Base-by-base conservation (phyloP, 2,888 invertebrate species). In the Chymomyza caudatula region DNA sequence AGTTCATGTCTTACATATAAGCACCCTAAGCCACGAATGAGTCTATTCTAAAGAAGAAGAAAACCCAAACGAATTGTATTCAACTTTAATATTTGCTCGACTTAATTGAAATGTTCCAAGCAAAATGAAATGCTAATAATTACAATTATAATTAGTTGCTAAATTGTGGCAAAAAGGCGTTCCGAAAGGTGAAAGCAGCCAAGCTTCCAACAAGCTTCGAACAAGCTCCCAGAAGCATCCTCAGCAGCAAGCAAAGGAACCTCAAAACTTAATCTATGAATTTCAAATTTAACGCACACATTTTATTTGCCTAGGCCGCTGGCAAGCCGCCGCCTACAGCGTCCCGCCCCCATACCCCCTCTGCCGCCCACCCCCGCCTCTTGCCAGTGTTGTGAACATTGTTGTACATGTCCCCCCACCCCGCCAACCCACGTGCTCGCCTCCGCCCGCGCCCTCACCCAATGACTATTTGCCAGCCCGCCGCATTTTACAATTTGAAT, bases 401-500 rank as follows among this genome's bases (percentile, higher is more conserved):
- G 65, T 66, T 68, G 20, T 4, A 51, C 22, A 51, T 19, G 13
- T 19, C 51, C 49, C 53, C 52, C 20, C 53, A 22, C 53, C 53
- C 53, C 25, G 25, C 25, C 2, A 2, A 37, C 11, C 11, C 29
- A 11, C 29, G 11, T 37, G 2, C 8, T 37, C 29, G 2, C 11
- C 11, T 11, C 8, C 11, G 11, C 4, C 1, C 22, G 4, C 13
- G 51, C 19, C 13, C 51, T 51, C n/a, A n/a, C n/a, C n/a, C n/a
- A n/a, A n/a, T n/a, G n/a, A n/a, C n/a, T n/a, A n/a, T n/a, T n/a
- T n/a, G n/a, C n/a, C n/a, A n/a, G n/a, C 13, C 13, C n/a, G 19
- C 19, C n/a, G 19, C 22, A 22, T 19, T 57, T 23, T 57, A 65
- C 68, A 71, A 83, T 85, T 81, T 81, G 83, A 85, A 81, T 81